Conservation (phyloP, 2,888 invertebrate genomes). For the Drepanosiphum platanoidis region DNA sequence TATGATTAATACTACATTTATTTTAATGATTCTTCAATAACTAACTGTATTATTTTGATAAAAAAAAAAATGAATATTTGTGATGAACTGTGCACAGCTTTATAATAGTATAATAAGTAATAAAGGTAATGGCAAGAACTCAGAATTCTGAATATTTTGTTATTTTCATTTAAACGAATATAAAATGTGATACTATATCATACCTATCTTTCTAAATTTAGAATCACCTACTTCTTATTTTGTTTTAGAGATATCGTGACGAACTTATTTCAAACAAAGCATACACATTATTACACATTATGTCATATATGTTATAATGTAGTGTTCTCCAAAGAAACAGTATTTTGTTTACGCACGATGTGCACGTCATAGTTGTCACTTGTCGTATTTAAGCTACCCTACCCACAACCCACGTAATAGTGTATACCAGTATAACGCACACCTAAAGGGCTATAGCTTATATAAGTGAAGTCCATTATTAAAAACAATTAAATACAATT, state of each 20-base stretch:
- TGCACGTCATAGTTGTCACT: not conserved
- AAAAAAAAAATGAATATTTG: too few species aligned
- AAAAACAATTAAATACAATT: constrained; percentile 12
- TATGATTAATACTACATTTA: too few species aligned
- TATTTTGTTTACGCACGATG: not conserved
- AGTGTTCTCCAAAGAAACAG: not conserved
- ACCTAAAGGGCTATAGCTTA: constrained; percentile 11
- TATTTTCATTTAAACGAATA: not conserved
- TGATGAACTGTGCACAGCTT: too few species aligned
- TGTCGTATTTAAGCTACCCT: not conserved
- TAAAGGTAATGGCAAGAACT: too few species aligned
- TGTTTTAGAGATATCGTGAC: not conserved
- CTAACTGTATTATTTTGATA: too few species aligned
- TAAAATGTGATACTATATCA: not conserved
- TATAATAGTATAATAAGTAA: too few species aligned
- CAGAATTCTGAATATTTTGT: not conserved
- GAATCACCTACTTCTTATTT: not conserved
- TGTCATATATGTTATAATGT: not conserved
- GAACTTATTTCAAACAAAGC: not conserved
- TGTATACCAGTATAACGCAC: not conserved
- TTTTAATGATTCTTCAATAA: too few species aligned
- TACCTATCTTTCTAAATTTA: too few species aligned
- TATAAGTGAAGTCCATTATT: not conserved
- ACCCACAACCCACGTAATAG: not conserved
- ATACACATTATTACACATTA: not conserved